These are phyloP conservation scores for Phragmatobia fuliginosa DNA, from an alignment of 2,888 invertebrate genomes.

Conservation along the genomic window DNA sequence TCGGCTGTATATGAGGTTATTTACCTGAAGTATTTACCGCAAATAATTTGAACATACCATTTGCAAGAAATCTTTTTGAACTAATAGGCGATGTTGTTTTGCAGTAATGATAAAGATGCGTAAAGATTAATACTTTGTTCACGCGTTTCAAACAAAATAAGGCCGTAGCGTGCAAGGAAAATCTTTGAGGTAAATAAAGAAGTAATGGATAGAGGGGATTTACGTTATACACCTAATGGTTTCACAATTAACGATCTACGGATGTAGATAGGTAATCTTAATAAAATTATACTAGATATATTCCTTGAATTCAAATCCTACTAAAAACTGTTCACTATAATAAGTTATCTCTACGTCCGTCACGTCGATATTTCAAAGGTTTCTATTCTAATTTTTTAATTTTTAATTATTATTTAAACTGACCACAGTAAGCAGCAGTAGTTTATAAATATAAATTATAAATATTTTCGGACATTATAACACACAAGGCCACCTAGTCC, in stretches of 20 bases:
- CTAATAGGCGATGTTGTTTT: neutral
- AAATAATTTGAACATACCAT: neutral
- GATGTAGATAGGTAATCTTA: neutral
- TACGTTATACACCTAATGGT: neutral
- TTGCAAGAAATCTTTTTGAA: neutral
- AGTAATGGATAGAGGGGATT: neutral
- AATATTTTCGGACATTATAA: no score
- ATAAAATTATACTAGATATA: neutral
- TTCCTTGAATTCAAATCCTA: neutral
- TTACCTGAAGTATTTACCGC: neutral
- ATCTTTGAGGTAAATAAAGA: conserved; percentile 1
- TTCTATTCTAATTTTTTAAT: neutral
- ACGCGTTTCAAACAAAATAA: neutral
- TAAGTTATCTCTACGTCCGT: neutral
- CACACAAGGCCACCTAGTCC: no score
- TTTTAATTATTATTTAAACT: no score
- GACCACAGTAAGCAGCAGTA: no score
- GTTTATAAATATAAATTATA: no score
- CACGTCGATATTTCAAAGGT: neutral
- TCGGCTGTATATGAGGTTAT: neutral
- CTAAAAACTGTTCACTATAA: neutral
- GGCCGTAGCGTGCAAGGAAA: neutral
- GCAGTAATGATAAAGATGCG: neutral
- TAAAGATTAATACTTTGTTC: neutral
- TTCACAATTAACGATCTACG: no score